A percentile compares a stretch with the other conserved stretches of the same genome.
Conservation (phyloP, 2,888 invertebrate species). For the Aelia acuminata region DNA sequence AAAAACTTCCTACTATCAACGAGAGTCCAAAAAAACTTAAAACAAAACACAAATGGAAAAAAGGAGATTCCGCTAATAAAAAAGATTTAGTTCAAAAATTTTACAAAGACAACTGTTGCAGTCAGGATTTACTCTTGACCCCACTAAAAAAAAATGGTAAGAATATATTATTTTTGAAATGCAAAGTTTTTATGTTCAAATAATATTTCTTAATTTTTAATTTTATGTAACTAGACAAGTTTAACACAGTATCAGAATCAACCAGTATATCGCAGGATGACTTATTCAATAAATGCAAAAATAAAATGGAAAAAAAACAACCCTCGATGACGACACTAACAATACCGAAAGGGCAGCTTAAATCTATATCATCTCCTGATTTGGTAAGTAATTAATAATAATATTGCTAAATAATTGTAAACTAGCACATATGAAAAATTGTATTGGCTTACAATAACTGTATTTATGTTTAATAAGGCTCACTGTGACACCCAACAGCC, state of each 20-base stretch:
- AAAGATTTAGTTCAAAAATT: constrained; percentile 42
- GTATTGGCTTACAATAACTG: neutral
- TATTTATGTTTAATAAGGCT: constrained; percentile 7
- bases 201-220: too few relatives aligned
- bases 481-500: neutral
- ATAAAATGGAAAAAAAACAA: neutral
- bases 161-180: neutral
- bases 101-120: constrained; percentile 53
- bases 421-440: neutral
- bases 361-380: constrained; percentile 51
- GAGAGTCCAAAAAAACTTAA: constrained; percentile 57
- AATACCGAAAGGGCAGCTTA: neutral
- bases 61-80: neutral
- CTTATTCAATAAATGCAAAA: constrained; percentile 50
- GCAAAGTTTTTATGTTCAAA: too few relatives aligned
- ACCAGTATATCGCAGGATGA: constrained; percentile 45
- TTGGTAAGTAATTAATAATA: constrained; percentile 46
- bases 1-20: constrained; percentile 62
- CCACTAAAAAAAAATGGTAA: constrained; percentile 57
- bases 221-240: neutral
- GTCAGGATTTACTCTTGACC: constrained; percentile 57
- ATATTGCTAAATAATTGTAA: neutral
- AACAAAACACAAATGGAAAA: constrained; percentile 61
- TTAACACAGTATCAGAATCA: neutral
- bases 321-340: neutral